Base-by-base conservation (phyloP, 2,888 invertebrate genomes). In the Lamellibrachia columna region DNA sequence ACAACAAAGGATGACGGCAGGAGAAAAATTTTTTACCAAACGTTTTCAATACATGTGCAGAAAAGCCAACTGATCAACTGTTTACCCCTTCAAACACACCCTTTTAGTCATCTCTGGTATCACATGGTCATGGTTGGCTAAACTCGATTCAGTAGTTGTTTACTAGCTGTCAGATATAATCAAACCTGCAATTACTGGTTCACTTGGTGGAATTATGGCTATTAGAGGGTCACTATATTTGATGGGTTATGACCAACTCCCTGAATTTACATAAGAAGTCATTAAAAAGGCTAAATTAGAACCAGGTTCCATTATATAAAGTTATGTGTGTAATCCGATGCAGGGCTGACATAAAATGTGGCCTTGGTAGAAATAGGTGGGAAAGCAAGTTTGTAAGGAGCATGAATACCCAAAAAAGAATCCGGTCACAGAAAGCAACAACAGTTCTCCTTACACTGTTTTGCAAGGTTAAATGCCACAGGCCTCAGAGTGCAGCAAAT, bases 171-270 rank as follows among this genome's bases (percentile, higher is more conserved):
- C 75, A 75, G 75, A 75, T 75, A 75, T 22, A 75, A 75, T 75
- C 75, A 75, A 75, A 75, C 75, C 75, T 75, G 1, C 75, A 75
- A n/a, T 75, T 75, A 75, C 22, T 22, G 22, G 75, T 75, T 75
- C 75, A 75, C 75, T 75, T n/a, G 22, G 75, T 75, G 75, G 75
- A 75, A 75, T 75, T 15, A 75, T 75, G 75, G 75, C 75, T 75
- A 75, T 75, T 75, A 75, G n/a, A 75, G 2, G 75, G 22, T n/a
- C 75, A 75, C n/a, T 75, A 3, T 3, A 75, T 6, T 75, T 75
- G 15, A 75, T 75, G 75, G 22, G 75, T 75, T 11, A 22, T n/a
- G 0, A n/a, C 22, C 22, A 22, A 75, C 75, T 75, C 15, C 22
- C 6, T 15, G 6, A 0, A 75, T 75, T 15, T 75, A n/a, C n/a